A percentile compares a stretch with the other conserved stretches of the same genome.
phyloP scores from a whole-genome alignment of 2,797 vertebrate species.

The Megaceryle alcyon region DNA sequence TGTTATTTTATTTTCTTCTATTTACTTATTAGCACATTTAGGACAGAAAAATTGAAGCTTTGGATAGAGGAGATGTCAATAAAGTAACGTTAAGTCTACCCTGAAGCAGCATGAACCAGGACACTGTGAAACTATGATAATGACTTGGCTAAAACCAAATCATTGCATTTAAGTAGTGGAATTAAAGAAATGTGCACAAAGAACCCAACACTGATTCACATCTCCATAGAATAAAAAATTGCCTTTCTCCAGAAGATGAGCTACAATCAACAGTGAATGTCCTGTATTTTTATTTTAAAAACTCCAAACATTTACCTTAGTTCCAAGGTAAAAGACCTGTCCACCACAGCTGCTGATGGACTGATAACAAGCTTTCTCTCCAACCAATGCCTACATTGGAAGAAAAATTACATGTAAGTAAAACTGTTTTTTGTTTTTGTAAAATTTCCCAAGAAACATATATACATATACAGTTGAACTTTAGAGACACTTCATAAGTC shows the following conservation, averaged over 20 bases:
- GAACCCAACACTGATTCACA: background rate
- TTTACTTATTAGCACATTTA: background rate
- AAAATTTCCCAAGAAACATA: background rate
- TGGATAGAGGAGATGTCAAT: background rate
- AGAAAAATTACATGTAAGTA: background rate
- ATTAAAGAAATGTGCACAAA: background rate
- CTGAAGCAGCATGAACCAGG: background rate
- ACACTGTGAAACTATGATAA: background rate
- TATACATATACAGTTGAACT: background rate
- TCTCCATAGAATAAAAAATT: background rate
- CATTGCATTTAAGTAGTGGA: too few species aligned
- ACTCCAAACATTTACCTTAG: slow-evolving; percentile 84
- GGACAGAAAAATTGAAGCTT: background rate
- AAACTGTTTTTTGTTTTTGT: background rate
- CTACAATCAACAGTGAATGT: background rate
- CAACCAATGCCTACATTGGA: slow-evolving; percentile 88
- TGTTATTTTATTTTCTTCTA: background rate
- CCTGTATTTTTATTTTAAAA: background rate
- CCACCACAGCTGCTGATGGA: slow-evolving; percentile 92
- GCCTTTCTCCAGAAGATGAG: background rate
- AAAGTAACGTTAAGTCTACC: background rate
- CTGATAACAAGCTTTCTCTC: slow-evolving; percentile 97
- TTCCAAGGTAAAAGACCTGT: slow-evolving; percentile 94
- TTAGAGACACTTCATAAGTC: background rate
- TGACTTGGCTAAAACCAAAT: background rate